A percentile compares a stretch with the other conserved stretches of the same genome.
Evolutionary conservation across 2,888 invertebrate genomes (phyloP).

Genomic region (Hirtodrosophila trivittata): DNA sequence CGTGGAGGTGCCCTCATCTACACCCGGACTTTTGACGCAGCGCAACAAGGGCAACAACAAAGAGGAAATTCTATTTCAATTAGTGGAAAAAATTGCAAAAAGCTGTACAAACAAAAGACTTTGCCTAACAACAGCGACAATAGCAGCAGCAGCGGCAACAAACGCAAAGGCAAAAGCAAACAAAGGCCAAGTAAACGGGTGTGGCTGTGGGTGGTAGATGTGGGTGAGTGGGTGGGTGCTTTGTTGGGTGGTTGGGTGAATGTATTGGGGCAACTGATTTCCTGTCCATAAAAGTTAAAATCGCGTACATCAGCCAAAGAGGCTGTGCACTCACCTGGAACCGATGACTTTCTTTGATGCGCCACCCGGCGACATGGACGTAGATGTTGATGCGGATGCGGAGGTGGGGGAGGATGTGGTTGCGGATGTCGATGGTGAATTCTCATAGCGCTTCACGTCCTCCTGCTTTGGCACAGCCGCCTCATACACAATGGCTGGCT

Average conservation of each 20-base stretch:
- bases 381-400: conserved; percentile 13
- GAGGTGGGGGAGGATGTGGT: conserved; percentile 1
- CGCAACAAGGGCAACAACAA: conserved; percentile 47
- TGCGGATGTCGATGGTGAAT: conserved; percentile 5
- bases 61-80: conserved; percentile 77
- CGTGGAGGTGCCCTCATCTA: conserved; percentile 1
- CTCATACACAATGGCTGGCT: conserved; percentile 75
- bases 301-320: conserved; percentile 42
- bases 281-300: conserved; percentile 30
- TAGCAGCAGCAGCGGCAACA: conserved; percentile 38
- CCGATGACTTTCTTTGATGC: conserved; percentile 86
- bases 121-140: conserved; percentile 58
- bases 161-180: conserved; percentile 45
- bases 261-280: conserved; percentile 21
- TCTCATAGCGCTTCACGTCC: conserved; percentile 7
- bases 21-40: conserved; percentile 17
- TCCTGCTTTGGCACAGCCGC: conserved; percentile 61
- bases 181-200: conserved; percentile 26
- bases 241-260: conserved; percentile 1
- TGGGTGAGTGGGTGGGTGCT: neutral
- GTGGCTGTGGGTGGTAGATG: neutral
- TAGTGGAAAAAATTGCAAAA: conserved; percentile 78
- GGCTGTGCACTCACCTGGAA: conserved; percentile 85
- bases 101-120: conserved; percentile 76
- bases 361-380: conserved; percentile 74